Evolutionary conservation across 2,888 invertebrate species (phyloP).

Genomic region (Junonia oenone): DNA sequence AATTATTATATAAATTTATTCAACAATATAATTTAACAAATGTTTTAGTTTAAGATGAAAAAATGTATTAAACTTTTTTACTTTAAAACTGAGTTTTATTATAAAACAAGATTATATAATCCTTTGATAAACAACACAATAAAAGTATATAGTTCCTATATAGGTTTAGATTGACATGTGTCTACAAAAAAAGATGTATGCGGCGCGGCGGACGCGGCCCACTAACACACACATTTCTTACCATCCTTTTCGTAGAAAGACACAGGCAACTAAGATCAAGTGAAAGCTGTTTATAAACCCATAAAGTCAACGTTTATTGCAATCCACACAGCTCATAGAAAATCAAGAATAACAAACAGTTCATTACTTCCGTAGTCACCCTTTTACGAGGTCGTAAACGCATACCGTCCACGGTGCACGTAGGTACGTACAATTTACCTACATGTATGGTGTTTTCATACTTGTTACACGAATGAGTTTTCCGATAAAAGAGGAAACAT

Average conservation of each 20-base stretch:
- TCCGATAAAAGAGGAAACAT: not conserved
- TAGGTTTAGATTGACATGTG: constrained; percentile 56
- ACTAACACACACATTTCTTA: constrained; percentile 77
- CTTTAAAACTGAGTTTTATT: not conserved
- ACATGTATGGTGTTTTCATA: not conserved
- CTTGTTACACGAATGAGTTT: not conserved
- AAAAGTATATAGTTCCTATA: constrained; percentile 44
- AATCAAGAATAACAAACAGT: constrained; percentile 43
- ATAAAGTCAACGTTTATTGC: constrained; percentile 68
- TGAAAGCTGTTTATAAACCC: constrained; percentile 73
- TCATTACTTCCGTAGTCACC: constrained; percentile 22
- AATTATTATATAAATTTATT: no score
- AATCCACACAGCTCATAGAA: constrained; percentile 50
- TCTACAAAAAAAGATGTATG: constrained; percentile 61
- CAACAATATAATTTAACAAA: constrained; percentile 5
- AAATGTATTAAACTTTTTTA: not conserved
- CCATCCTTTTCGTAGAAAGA: constrained; percentile 75
- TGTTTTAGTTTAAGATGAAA: not conserved
- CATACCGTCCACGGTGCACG: not conserved
- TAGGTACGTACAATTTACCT: no score
- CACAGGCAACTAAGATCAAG: constrained; percentile 68
- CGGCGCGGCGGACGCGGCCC: constrained; percentile 67
- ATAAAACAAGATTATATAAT: not conserved
- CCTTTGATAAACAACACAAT: not conserved
- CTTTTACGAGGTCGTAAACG: constrained; percentile 12